These are phyloP conservation scores for Zoroaster sp. DNA, from an alignment of 53 echinoderm and acorn worm species.

Conservation along the genomic window DNA sequence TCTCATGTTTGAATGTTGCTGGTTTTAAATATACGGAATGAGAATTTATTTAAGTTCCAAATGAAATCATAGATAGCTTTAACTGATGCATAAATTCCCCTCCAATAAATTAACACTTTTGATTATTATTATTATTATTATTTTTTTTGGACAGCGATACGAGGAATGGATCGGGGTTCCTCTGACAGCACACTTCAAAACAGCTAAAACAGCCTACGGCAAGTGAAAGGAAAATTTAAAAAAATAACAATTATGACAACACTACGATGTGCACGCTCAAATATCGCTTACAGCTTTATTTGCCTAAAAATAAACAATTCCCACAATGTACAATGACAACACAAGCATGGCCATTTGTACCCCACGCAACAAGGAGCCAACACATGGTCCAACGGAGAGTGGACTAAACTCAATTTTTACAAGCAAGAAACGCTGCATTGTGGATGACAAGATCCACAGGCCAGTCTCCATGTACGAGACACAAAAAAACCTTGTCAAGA, in stretches of 20 bases:
- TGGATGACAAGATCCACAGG: too few species aligned
- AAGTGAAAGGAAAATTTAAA: constrained; percentile 14
- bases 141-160: background rate
- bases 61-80: too few species aligned
- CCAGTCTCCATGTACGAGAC: too few species aligned
- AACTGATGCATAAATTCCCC: too few species aligned
- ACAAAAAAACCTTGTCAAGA: too few species aligned
- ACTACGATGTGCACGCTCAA: constrained; percentile 34
- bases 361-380: background rate
- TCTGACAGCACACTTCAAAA: constrained; percentile 37
- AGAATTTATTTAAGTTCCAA: too few species aligned
- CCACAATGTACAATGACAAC: constrained; percentile 20
- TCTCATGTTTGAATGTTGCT: background rate
- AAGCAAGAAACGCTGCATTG: too few species aligned
- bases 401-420: too few species aligned
- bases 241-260: background rate
- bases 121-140: background rate
- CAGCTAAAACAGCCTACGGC: constrained; percentile 37
- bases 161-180: background rate
- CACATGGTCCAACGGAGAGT: too few species aligned
- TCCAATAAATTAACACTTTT: too few species aligned
- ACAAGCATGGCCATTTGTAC: constrained; percentile 4
- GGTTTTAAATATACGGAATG: background rate
- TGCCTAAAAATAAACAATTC: constrained; percentile 18
- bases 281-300: constrained; percentile 32